Percentiles rank a stretch among this genome's conserved stretches.
Evolutionary conservation across 2,797 vertebrate genomes (phyloP).

Genomic region (Crotalus adamanteus): DNA sequence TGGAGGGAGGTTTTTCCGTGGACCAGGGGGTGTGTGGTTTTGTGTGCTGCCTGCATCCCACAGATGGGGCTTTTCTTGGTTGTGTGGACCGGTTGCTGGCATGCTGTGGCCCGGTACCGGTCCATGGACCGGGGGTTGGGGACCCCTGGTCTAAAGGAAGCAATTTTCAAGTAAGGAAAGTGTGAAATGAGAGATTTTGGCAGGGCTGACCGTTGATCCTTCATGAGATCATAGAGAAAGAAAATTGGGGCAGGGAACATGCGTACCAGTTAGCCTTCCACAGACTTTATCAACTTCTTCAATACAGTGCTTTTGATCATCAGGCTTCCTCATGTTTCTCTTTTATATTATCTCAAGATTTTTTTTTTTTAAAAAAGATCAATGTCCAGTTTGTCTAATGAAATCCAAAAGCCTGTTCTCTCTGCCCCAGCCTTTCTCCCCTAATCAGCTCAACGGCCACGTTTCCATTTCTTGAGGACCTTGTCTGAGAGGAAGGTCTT

Average conservation of each 20-base stretch:
- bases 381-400: neutral
- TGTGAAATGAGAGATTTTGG: neutral
- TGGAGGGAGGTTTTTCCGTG: too few species aligned
- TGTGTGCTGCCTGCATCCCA: too few species aligned
- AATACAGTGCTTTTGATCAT: neutral
- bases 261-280: too few species aligned
- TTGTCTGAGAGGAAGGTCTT: neutral
- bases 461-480: neutral
- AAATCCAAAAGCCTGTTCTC: constrained; percentile 23
- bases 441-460: neutral
- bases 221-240: neutral
- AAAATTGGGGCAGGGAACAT: neutral
- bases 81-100: too few species aligned
- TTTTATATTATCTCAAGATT: neutral
- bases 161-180: neutral
- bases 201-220: neutral
- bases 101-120: too few species aligned
- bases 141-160: neutral
- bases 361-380: neutral
- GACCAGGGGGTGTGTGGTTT: too few species aligned
- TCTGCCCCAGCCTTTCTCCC: neutral
- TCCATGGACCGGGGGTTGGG: too few species aligned
- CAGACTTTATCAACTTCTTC: neutral
- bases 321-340: neutral
- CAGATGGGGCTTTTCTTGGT: too few species aligned